Percentiles rank a stretch among this genome's conserved stretches.
phyloP scores from a whole-genome alignment of 2,888 invertebrate genomes.

The Cosmia trapezina region DNA sequence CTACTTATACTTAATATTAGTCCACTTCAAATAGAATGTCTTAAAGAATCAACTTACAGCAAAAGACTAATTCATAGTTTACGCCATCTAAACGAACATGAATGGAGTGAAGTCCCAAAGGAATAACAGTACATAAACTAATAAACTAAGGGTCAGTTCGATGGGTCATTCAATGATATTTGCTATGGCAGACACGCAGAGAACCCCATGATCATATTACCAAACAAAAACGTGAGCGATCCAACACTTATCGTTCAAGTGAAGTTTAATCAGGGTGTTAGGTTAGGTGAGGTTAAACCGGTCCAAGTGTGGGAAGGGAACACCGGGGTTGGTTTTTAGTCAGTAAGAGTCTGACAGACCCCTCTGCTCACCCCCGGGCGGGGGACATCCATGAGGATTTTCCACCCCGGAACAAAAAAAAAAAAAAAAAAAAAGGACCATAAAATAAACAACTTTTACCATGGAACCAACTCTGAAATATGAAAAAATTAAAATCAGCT shows the following conservation, averaged over 20 bases:
- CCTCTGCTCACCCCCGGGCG: no score
- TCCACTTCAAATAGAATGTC: not conserved
- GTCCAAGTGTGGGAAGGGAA: no score
- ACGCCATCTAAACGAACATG: not conserved
- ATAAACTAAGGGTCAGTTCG: constrained; percentile 31
- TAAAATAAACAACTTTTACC: no score
- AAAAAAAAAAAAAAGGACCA: no score
- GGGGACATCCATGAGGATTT: no score
- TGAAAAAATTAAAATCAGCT: no score
- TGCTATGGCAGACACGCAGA: constrained; percentile 28
- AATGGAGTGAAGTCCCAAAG: not conserved
- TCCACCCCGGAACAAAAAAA: no score
- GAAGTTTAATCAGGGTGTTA: no score
- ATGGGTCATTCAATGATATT: constrained; percentile 19
- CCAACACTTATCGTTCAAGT: not conserved
- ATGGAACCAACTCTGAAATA: no score
- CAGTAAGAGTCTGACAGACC: no score
- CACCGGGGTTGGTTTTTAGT: no score
- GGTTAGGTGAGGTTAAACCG: no score
- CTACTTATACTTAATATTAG: not conserved
- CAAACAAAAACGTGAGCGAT: constrained; percentile 21
- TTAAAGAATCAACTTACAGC: not conserved
- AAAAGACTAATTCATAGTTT: not conserved
- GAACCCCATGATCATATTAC: constrained; percentile 29
- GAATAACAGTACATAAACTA: constrained; percentile 18